phyloP scores from a whole-genome alignment of 2,113 vertebrate genomes.

The Prunella himalayana region DNA sequence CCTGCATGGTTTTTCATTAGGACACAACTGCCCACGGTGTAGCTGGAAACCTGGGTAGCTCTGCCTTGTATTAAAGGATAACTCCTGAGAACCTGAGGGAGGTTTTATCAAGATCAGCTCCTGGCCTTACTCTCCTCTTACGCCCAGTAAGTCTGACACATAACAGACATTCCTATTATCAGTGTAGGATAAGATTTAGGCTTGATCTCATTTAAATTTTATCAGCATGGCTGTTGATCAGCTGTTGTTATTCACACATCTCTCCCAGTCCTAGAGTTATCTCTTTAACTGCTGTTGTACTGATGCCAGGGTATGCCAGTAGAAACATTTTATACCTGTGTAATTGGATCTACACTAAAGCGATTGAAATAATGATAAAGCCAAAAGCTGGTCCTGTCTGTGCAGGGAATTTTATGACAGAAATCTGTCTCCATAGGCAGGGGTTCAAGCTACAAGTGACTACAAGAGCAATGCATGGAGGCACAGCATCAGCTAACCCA shows the following conservation, averaged over 20 bases:
- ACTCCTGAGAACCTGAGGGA: not conserved
- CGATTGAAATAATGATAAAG: conserved; percentile 50
- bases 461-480: not conserved
- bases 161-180: conserved; percentile 28
- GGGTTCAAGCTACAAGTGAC: not conserved
- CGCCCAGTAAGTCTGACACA: not conserved
- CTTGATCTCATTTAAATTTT: conserved; percentile 61
- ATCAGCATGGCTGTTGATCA: conserved; percentile 51
- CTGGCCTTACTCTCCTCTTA: not conserved
- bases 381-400: conserved; percentile 21
- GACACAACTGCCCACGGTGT: not conserved
- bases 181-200: not conserved
- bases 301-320: conserved; percentile 27
- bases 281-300: conserved; percentile 52
- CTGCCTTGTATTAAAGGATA: not conserved
- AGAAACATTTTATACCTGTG: conserved; percentile 56
- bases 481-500: not conserved
- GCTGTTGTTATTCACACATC: conserved; percentile 50
- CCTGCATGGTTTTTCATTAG: not conserved
- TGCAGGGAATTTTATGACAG: not conserved
- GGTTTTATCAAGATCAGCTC: not conserved
- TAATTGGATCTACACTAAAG: conserved; percentile 37
- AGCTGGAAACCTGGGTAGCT: not conserved
- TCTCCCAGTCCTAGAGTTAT: conserved; percentile 16
- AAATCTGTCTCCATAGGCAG: not conserved